Conservation (phyloP, 2,113 vertebrate genomes). For the Seriola rivoliana region DNA sequence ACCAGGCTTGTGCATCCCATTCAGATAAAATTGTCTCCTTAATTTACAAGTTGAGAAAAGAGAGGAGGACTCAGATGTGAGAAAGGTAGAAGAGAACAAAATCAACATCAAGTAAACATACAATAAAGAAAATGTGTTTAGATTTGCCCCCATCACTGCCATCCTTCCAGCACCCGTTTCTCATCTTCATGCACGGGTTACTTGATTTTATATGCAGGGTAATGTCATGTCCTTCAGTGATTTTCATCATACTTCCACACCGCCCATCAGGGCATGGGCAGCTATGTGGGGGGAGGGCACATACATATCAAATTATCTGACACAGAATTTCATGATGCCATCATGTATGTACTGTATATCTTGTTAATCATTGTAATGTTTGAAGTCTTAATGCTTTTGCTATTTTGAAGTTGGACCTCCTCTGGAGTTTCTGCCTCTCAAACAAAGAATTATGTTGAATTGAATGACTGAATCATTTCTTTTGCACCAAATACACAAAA, state of each 20-base stretch:
- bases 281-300: not conserved
- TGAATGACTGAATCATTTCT: not conserved
- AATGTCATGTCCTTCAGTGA: not conserved
- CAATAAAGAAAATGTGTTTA: not conserved
- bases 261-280: constrained; percentile 1
- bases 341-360: not conserved
- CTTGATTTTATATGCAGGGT: constrained; percentile 37
- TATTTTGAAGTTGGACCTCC: not conserved
- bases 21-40: constrained; percentile 56
- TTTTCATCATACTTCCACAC: constrained; percentile 23
- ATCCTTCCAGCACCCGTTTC: not conserved
- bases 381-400: not conserved
- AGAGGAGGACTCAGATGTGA: constrained; percentile 1
- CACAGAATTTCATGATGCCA: not conserved
- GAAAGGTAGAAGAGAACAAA: not conserved
- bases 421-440: not conserved
- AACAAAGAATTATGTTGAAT: not conserved
- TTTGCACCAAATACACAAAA: not conserved
- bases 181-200: not conserved
- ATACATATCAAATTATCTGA: not conserved
- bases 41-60: constrained; percentile 53
- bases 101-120: constrained; percentile 2
- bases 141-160: constrained; percentile 42
- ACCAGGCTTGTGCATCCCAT: constrained; percentile 64
- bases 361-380: not conserved